These are phyloP conservation scores for Phalloptychus januarius DNA, from an alignment of 2,797 vertebrate genomes.

Conservation along the genomic window DNA sequence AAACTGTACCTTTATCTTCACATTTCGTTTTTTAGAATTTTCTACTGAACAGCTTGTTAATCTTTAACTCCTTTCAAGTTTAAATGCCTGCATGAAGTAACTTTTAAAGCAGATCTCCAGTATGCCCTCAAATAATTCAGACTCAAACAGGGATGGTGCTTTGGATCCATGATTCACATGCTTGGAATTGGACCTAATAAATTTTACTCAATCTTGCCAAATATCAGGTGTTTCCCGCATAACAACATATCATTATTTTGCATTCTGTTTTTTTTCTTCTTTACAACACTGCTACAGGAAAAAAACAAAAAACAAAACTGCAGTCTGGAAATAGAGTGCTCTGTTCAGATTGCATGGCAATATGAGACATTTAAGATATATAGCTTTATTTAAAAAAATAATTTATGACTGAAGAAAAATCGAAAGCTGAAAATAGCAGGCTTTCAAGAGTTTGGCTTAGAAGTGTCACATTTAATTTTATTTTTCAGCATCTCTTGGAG, in stretches of 20 bases:
- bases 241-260: neutral
- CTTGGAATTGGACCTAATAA: neutral
- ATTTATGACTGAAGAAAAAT: neutral
- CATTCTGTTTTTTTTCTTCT: neutral
- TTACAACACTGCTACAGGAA: neutral
- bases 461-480: neutral
- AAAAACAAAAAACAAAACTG: neutral
- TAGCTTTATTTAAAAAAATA: neutral
- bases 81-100: neutral
- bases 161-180: neutral
- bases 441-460: neutral
- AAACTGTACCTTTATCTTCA: neutral
- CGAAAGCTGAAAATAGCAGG: neutral
- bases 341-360: neutral
- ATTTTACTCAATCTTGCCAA: neutral
- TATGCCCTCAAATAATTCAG: neutral
- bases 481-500: neutral
- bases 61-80: neutral
- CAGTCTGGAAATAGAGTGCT: neutral
- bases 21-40: neutral
- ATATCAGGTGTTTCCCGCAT: neutral
- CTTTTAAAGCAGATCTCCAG: neutral
- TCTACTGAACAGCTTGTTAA: neutral
- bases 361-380: neutral
- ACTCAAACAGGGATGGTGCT: neutral